These are phyloP conservation scores for Pimpla rufipes DNA, from an alignment of 2,888 invertebrate species.

Conservation along the genomic window DNA sequence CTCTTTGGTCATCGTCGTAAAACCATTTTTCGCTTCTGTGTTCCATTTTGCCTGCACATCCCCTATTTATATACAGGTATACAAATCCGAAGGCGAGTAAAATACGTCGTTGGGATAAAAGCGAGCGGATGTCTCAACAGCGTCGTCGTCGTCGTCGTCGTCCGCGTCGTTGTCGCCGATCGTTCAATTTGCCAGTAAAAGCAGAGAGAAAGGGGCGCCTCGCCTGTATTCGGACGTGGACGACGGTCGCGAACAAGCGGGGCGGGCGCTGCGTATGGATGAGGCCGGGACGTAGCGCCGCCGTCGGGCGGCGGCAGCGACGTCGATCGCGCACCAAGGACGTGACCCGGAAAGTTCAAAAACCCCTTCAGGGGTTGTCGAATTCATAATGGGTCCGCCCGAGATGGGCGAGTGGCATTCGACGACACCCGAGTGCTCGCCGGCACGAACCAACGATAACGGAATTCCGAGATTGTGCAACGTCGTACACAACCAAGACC, in stretches of 20 bases:
- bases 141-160: neutral
- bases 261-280: neutral
- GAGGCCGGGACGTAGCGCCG: neutral
- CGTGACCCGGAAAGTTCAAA: constrained; percentile 52
- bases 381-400: constrained; percentile 26
- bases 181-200: constrained; percentile 43
- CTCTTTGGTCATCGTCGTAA: too few relatives aligned
- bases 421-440: neutral
- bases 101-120: constrained; percentile 13
- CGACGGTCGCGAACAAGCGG: constrained; percentile 27
- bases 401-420: neutral
- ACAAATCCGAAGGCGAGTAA: constrained; percentile 1
- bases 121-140: constrained; percentile 10
- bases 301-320: neutral
- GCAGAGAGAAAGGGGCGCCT: neutral
- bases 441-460: neutral
- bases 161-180: constrained; percentile 21
- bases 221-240: neutral
- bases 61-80: neutral
- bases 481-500: neutral
- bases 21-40: too few relatives aligned
- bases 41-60: too few relatives aligned
- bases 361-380: constrained; percentile 32
- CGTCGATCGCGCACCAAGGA: neutral
- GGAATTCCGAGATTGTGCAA: neutral